Base-by-base conservation (phyloP, 2,797 vertebrate genomes). In the Vireo griseus region DNA sequence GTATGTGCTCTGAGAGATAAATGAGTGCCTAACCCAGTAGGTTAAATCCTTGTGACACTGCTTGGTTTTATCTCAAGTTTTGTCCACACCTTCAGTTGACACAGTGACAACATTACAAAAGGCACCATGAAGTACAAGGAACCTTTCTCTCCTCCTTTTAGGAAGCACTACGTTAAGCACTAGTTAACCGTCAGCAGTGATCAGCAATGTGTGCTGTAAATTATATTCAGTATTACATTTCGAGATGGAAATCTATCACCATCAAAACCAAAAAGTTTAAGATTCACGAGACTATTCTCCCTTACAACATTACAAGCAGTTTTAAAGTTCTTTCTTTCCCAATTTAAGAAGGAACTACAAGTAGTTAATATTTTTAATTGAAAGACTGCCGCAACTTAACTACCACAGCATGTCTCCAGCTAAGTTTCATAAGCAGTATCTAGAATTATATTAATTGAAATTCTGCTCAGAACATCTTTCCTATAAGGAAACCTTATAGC, bases 171-270 rank as follows among this genome's bases (percentile, higher is more conserved):
- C n/a, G 9, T 24, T 18, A 51, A 52, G 55, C 31, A 85, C 35
- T 17, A 42, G 24, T 21, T 61, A 73, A 63, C n/a, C 33, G 48
- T 47, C 37, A 37, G 54, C n/a, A 62, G 11, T 0, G 0, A 68
- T 18, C 54, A 78, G 31, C 10, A 6, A 52, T 0, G 10, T 47
- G 33, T 0, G 0, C 40, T 62, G n/a, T 39, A 67, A 51, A 63
- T 61, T 22, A 67, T 29, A 3, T 6, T 62, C 37, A 17, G 8
- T 5, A 33, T 26, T 28, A 31, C 9, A 3, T 24, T n/a, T 35
- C 16, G 13, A 92, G 22, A 68, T 3, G 21, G 28, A 63, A 63
- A 91, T 13, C 55, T 28, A 44, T n/a, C 48, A 42, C 35, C 33
- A 54, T 25, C 24, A 62, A 52, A 59, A 45, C 3, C 17, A 45